These are phyloP conservation scores for Eupithecia tripunctaria DNA, from an alignment of 2,888 invertebrate genomes.

Conservation along the genomic window DNA sequence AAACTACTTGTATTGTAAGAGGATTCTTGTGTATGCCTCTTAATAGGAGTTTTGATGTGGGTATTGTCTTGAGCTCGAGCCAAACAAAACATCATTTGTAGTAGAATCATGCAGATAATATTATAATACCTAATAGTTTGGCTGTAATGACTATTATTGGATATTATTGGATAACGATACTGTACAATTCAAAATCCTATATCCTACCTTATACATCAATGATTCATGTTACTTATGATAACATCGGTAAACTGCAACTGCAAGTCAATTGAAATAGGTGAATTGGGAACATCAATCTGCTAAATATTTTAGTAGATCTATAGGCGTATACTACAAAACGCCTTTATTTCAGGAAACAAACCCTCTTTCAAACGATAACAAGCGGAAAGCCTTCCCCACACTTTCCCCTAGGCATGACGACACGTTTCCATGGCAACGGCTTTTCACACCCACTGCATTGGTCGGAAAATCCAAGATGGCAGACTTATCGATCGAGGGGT, in stretches of 20 bases:
- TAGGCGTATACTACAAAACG: conserved; percentile 21
- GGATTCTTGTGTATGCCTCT: conserved; percentile 25
- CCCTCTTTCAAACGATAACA: conserved; percentile 45
- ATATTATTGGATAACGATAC: no score
- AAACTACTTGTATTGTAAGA: conserved; percentile 36
- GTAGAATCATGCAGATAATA: background rate
- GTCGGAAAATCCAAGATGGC: conserved; percentile 85
- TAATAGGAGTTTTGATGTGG: conserved; percentile 15
- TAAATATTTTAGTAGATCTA: background rate
- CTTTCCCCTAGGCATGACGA: conserved; percentile 74
- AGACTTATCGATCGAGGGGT: conserved; percentile 75
- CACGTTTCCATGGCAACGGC: conserved; percentile 71
- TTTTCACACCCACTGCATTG: conserved; percentile 82
- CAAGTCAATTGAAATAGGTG: background rate
- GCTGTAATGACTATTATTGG: background rate
- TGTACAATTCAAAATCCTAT: no score
- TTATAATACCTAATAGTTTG: background rate
- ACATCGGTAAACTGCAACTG: background rate
- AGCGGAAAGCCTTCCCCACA: conserved; percentile 69
- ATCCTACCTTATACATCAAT: background rate
- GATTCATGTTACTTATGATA: background rate
- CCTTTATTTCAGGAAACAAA: conserved; percentile 31
- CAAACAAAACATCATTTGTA: background rate
- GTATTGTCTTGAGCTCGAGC: conserved; percentile 7
- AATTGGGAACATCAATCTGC: background rate